phyloP scores from a whole-genome alignment of 1,140 invertebrate species.

The Adelges cooleyi region DNA sequence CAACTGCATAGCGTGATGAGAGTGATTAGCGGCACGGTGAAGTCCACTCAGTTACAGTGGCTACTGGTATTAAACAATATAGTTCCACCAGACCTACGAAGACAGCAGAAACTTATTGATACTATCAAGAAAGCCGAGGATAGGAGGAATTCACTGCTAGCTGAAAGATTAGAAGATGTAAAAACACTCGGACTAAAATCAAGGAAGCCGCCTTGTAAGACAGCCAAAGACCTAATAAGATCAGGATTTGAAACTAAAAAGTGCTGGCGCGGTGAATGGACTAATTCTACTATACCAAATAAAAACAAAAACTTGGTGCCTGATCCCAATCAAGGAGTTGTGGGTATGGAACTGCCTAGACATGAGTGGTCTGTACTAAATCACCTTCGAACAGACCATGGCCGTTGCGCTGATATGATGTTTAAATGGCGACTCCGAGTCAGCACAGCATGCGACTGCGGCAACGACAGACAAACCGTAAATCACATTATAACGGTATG shows the following conservation, averaged over 20 bases:
- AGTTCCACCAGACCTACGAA: background rate
- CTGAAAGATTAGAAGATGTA: background rate
- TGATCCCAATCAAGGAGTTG: background rate
- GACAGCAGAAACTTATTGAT: background rate
- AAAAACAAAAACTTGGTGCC: background rate
- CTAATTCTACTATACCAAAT: background rate
- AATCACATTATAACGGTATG: no score
- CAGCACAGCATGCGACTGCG: background rate
- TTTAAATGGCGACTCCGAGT: background rate
- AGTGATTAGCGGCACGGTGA: background rate
- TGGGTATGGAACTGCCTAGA: background rate
- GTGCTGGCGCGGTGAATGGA: background rate
- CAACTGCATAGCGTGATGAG: background rate
- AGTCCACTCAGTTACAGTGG: background rate
- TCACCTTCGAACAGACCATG: background rate
- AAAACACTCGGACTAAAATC: background rate
- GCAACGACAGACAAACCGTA: no score
- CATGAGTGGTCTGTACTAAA: background rate
- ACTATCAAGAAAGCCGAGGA: background rate
- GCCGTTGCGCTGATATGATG: background rate
- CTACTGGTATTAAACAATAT: slow-evolving; percentile 3
- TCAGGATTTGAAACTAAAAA: background rate
- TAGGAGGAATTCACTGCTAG: background rate
- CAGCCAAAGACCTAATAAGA: background rate
- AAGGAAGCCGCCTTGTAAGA: background rate